Base-by-base conservation (phyloP, 2,797 vertebrate genomes). In the Coluber constrictor region DNA sequence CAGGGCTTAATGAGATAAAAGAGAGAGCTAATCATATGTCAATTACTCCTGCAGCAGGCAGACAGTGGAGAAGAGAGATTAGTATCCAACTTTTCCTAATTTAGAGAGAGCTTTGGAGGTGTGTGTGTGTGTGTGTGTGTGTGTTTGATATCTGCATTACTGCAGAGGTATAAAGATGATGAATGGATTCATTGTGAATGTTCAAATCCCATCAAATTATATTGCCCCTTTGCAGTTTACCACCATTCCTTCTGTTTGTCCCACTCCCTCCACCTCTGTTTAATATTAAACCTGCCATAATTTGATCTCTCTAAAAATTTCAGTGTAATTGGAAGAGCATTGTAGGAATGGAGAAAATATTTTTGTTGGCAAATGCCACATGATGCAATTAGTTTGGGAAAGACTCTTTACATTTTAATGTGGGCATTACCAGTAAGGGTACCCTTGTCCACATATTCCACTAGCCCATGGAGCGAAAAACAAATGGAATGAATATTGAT, bases 261-360 rank as follows among this genome's bases (percentile, higher is more conserved):
- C 59, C 51, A 32, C 2, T 56, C 37, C 87, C 0, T 13, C 55
- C 20, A 1, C 54, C 43, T 47, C 29, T 55, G 12, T 90, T 87
- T 32, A 95, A 95, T 94, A 90, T 57, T 93, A 0, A 37, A 59
- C 90, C 90, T 92, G 86, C 93, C 92, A 61, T 94, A 95, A 95
- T 94, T 94, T 93, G 54, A 93, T 94, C 96, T 95, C 79, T 88
- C 86, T 93, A 94, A 93, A 87, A 93, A 57, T 94, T 93, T 93
- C 90, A 32, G 70, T 37, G 94, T 96, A 96, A 96, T 95, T 96
- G 96, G 95, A 95, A 91, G 94, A 91, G 59, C 55, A 86, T 91
- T 94, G 90, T 86, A 96, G 94, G 95, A 96, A 96, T 95, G 97
- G 96, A 96, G 94, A 94, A 96, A 96, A 96, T 97, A 95, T 97